These are phyloP conservation scores for Tenthredo amoena DNA, from an alignment of 2,888 invertebrate genomes.

Conservation along the genomic window DNA sequence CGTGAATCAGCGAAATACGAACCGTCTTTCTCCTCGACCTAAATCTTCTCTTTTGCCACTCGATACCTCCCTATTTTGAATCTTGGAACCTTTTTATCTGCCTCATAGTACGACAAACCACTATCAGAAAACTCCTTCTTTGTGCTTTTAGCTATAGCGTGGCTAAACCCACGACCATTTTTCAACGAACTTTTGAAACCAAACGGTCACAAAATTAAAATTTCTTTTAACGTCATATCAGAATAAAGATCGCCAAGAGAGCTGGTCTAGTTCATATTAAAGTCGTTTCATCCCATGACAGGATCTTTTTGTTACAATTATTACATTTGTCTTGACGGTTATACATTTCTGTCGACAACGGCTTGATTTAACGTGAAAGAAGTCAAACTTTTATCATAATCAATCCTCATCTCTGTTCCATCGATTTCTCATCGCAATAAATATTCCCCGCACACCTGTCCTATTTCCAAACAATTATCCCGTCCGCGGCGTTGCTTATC, in stretches of 20 bases:
- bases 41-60: neutral
- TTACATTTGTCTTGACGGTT: neutral
- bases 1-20: neutral
- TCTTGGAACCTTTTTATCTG: neutral
- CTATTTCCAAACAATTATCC: conserved; percentile 20
- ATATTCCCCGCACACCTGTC: neutral
- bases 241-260: neutral
- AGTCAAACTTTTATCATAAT: neutral
- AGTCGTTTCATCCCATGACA: neutral
- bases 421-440: conserved; percentile 22
- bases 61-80: conserved; percentile 8
- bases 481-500: neutral
- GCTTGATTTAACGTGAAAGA: no score
- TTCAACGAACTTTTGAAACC: neutral
- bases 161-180: neutral
- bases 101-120: neutral
- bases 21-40: conserved; percentile 10
- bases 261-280: neutral
- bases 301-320: neutral
- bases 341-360: neutral
- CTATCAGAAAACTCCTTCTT: neutral
- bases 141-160: neutral
- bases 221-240: neutral
- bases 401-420: neutral
- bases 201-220: neutral